phyloP scores from a whole-genome alignment of 2,888 invertebrate species.

The Phalangium opilio region DNA sequence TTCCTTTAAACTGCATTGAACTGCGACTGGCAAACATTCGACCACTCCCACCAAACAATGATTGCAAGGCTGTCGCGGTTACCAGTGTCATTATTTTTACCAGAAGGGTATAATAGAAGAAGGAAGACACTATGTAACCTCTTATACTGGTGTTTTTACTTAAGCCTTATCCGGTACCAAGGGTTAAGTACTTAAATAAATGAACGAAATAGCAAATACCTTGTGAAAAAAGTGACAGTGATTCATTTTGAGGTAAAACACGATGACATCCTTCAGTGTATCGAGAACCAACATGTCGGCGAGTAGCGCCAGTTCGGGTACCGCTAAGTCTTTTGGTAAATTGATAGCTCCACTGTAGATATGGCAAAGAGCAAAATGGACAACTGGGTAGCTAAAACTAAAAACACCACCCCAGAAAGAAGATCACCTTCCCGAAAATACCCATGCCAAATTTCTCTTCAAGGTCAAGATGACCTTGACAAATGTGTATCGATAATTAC shows the following conservation, averaged over 20 bases:
- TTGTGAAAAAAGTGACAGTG: constrained; percentile 91
- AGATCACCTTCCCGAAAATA: too few species aligned
- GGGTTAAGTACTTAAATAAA: too few species aligned
- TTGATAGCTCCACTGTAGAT: constrained; percentile 84
- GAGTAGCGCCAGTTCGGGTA: constrained; percentile 70
- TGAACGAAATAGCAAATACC: too few species aligned
- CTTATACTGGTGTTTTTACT: too few species aligned
- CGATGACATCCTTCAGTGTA: constrained; percentile 79
- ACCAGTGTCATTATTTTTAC: too few species aligned
- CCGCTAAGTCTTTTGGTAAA: constrained; percentile 68
- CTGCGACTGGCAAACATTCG: constrained; percentile 69
- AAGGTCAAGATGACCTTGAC: too few species aligned
- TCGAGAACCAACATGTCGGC: constrained; percentile 80
- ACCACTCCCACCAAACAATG: constrained; percentile 72
- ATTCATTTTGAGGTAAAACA: constrained; percentile 66
- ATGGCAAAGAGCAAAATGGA: constrained; percentile 80
- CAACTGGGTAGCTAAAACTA: constrained; percentile 64
- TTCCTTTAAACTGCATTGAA: constrained; percentile 72
- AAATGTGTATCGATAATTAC: constrained; percentile 35
- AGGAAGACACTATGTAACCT: too few species aligned
- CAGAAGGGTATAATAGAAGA: too few species aligned
- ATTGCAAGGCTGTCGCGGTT: constrained; percentile 78
- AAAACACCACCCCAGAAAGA: too few species aligned
- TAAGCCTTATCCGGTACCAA: too few species aligned
- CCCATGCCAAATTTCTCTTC: too few species aligned